Evolutionary conservation across 2,888 invertebrate species (phyloP).

Genomic region (Scaptomyza parva): DNA sequence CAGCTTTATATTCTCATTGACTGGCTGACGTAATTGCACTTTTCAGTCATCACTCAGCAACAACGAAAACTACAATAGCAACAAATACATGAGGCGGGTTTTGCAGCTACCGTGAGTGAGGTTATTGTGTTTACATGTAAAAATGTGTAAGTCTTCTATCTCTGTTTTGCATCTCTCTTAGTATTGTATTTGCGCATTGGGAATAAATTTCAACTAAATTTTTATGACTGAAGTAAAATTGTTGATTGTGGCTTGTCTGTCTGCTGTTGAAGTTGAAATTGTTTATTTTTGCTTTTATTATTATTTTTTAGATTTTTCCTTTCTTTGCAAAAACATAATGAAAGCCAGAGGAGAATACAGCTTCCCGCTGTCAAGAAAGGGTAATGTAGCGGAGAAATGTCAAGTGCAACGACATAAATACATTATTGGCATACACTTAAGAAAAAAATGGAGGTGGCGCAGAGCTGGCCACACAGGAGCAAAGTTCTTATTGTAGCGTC

Average conservation of each 20-base stretch:
- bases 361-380: slow-evolving; percentile 46
- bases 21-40: slow-evolving; percentile 70
- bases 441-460: not conserved
- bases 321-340: slow-evolving; percentile 46
- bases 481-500: slow-evolving; percentile 54
- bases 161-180: slow-evolving; percentile 7
- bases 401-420: slow-evolving; percentile 70
- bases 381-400: slow-evolving; percentile 69
- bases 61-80: slow-evolving; percentile 19
- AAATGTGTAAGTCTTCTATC: slow-evolving; percentile 29
- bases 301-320: slow-evolving; percentile 24
- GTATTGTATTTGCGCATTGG: slow-evolving; percentile 9
- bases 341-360: slow-evolving; percentile 28
- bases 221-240: slow-evolving; percentile 63
- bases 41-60: slow-evolving; percentile 60
- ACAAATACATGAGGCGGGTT: slow-evolving; percentile 48
- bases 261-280: slow-evolving; percentile 17
- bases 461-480: not conserved
- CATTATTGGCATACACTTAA: slow-evolving; percentile 46
- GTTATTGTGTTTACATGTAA: slow-evolving; percentile 13
- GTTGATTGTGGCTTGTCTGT: slow-evolving; percentile 59
- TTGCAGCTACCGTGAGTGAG: slow-evolving; percentile 64
- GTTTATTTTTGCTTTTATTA: slow-evolving; percentile 23
- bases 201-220: slow-evolving; percentile 72
- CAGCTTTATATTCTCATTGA: slow-evolving; percentile 54